Conservation (phyloP, 2,797 vertebrate genomes). For the Hyperoplus lanceolatus region DNA sequence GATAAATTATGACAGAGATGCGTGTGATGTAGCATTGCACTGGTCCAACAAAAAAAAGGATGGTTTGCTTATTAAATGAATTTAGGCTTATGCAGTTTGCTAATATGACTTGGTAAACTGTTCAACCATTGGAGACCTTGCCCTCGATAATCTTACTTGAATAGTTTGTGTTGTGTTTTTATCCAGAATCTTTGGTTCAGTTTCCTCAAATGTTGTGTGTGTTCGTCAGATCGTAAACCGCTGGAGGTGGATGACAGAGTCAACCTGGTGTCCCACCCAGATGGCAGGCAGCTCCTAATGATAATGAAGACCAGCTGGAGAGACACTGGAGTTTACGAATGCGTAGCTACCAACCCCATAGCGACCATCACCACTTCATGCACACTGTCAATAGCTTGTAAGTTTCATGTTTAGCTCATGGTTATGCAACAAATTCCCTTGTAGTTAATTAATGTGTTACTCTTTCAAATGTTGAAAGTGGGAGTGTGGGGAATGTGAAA, state of each 20-base stretch:
- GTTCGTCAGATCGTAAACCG: constrained; percentile 88
- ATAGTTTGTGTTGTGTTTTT: background rate
- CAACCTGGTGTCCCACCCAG: constrained; percentile 89
- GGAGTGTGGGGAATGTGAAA: background rate
- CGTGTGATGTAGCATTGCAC: too few relatives aligned
- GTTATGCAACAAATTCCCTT: background rate
- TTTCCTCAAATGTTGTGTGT: background rate
- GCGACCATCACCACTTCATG: constrained; percentile 93
- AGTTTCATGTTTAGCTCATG: constrained; percentile 66
- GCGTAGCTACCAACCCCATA: constrained; percentile 90
- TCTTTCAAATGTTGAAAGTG: background rate
- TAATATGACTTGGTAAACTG: too few relatives aligned
- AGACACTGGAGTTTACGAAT: constrained; percentile 94
- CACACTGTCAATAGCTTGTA: constrained; percentile 92
- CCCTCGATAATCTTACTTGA: too few relatives aligned
- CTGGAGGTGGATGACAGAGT: constrained; percentile 85
- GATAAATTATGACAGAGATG: too few relatives aligned
- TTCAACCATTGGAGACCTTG: too few relatives aligned
- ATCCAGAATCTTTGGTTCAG: background rate
- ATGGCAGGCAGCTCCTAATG: constrained; percentile 92
- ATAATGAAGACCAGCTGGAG: constrained; percentile 86
- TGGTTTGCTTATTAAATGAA: too few relatives aligned
- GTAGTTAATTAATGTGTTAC: background rate
- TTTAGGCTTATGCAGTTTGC: too few relatives aligned
- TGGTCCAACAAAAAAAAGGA: too few relatives aligned